A percentile compares a stretch with the other conserved stretches of the same genome.
Evolutionary conservation across 2,888 invertebrate genomes (phyloP).

Genomic region (Cephus spinipes): DNA sequence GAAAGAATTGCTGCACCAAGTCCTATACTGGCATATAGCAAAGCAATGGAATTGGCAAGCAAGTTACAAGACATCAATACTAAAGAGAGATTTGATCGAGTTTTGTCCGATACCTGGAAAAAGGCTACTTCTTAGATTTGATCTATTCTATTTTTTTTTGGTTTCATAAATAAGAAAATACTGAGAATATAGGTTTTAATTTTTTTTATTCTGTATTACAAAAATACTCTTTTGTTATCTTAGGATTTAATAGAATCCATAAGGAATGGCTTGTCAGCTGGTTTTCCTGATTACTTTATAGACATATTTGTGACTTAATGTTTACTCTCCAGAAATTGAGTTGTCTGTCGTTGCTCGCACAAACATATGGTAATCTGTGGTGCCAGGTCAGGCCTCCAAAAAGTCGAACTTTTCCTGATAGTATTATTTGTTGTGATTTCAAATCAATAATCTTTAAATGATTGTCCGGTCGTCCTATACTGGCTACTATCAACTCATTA

Average conservation of each 20-base stretch:
- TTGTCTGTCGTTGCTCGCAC: constrained; percentile 72
- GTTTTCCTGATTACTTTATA: neutral
- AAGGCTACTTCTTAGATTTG: constrained; percentile 28
- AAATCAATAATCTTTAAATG: constrained; percentile 75
- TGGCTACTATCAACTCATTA: constrained; percentile 75
- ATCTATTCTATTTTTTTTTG: neutral
- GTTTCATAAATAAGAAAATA: neutral
- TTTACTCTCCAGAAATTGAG: constrained; percentile 74
- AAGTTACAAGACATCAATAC: constrained; percentile 34
- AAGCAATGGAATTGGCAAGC: constrained; percentile 38
- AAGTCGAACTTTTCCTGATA: constrained; percentile 70
- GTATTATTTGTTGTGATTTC: constrained; percentile 70
- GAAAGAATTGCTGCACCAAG: constrained; percentile 49
- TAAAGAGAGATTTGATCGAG: constrained; percentile 29
- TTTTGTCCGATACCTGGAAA: constrained; percentile 38
- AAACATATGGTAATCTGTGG: constrained; percentile 72
- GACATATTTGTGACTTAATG: constrained; percentile 50
- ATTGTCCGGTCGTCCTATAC: constrained; percentile 75
- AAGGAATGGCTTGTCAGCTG: neutral
- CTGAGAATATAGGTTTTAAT: neutral
- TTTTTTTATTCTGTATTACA: neutral
- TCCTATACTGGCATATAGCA: constrained; percentile 50
- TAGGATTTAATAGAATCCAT: neutral
- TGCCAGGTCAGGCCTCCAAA: constrained; percentile 76
- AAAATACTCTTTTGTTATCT: neutral